These are phyloP conservation scores for Argyresthia goedartella DNA, from an alignment of 2,888 invertebrate species.

Conservation along the genomic window DNA sequence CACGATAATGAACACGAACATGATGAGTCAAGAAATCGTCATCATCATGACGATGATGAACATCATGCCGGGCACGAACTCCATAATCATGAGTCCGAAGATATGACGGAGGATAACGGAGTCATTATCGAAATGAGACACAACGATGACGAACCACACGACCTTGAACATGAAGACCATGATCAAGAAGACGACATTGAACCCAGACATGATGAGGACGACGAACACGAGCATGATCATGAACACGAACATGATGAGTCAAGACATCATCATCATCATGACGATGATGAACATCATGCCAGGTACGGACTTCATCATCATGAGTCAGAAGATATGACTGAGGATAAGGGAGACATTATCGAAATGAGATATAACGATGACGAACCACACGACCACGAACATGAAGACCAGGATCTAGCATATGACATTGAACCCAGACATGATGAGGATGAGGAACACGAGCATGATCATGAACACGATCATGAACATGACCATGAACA, in stretches of 20 bases:
- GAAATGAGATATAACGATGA: not conserved
- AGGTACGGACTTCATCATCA: not conserved
- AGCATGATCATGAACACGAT: constrained; percentile 6
- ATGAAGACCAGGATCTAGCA: constrained; percentile 2
- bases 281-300: not conserved
- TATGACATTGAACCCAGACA: constrained; percentile 1
- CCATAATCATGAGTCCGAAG: not conserved
- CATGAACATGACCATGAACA: constrained; percentile 7
- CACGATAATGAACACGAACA: constrained; percentile 5
- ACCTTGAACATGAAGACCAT: not conserved
- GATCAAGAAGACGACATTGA: constrained; percentile 4
- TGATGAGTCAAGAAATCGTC: constrained; percentile 2
- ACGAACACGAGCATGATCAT: constrained; percentile 6
- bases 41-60: not conserved
- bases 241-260: constrained; percentile 1
- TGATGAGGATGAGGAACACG: constrained; percentile 9
- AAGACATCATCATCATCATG: constrained; percentile 1
- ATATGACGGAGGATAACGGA: not conserved
- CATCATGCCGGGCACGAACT: not conserved
- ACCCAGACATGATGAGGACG: constrained; percentile 3
- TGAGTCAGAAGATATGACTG: not conserved
- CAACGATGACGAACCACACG: not conserved
- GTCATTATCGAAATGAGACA: not conserved
- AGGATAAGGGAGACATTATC: not conserved
- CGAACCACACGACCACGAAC: not conserved